A percentile compares a stretch with the other conserved stretches of the same genome.
Evolutionary conservation across 2,888 invertebrate species (phyloP).

Genomic region (Stegana nigrithorax): DNA sequence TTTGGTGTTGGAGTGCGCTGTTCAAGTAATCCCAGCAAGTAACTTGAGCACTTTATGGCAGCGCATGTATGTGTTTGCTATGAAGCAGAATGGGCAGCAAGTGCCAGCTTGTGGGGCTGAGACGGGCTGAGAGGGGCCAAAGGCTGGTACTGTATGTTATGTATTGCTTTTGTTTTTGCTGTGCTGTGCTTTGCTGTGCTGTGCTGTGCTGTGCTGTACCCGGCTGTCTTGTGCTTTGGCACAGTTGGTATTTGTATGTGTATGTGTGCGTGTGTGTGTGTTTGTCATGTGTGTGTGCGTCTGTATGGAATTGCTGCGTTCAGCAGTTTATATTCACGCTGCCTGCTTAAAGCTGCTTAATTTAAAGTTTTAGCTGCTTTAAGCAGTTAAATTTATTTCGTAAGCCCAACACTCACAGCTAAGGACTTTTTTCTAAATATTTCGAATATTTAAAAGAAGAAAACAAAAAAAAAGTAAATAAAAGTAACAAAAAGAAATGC

Average conservation of each 20-base stretch:
- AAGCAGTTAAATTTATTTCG: constrained; percentile 1
- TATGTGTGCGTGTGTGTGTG: constrained; percentile 31
- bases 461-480: too few relatives aligned
- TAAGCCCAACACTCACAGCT: neutral
- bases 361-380: constrained; percentile 24
- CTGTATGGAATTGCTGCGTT: constrained; percentile 7
- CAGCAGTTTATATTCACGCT: neutral
- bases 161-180: too few relatives aligned
- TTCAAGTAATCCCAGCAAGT: constrained; percentile 50
- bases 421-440: too few relatives aligned
- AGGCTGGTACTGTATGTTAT: too few relatives aligned
- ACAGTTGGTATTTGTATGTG: constrained; percentile 1
- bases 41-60: constrained; percentile 55
- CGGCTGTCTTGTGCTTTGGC: too few relatives aligned
- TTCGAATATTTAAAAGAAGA: too few relatives aligned
- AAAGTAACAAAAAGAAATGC: too few relatives aligned
- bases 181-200: too few relatives aligned
- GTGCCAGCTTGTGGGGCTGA: too few relatives aligned
- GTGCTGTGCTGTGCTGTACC: too few relatives aligned
- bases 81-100: neutral
- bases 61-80: neutral
- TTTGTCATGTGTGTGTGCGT: constrained; percentile 12
- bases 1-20: constrained; percentile 2
- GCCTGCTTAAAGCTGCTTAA: constrained; percentile 13
- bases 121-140: too few relatives aligned